Conservation (phyloP, 2,113 vertebrate species). For the Nycticebus coucang region DNA sequence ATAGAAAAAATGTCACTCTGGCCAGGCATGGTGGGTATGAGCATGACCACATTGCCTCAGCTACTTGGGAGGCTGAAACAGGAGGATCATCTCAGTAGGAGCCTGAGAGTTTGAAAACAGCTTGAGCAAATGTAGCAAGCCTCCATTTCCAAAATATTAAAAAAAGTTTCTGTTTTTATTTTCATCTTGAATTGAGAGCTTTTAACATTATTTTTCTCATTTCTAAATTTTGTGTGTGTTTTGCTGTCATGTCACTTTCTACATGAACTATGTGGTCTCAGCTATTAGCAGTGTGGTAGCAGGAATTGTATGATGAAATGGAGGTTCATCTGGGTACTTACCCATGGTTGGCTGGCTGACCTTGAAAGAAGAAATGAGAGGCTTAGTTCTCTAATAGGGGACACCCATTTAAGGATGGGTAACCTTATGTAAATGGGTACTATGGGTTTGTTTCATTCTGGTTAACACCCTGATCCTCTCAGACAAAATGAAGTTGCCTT, state of each 20-base stretch:
- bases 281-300: background rate
- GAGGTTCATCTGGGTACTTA: background rate
- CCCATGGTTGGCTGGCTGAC: background rate
- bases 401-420: background rate
- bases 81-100: no score
- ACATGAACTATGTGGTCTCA: background rate
- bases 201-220: background rate
- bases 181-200: background rate
- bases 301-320: background rate
- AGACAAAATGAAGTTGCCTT: background rate
- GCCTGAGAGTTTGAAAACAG: no score
- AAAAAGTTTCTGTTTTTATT: background rate
- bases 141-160: no score
- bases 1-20: background rate
- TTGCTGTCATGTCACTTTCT: background rate
- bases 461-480: background rate
- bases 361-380: background rate
- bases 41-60: no score
- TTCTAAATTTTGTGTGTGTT: conserved; percentile 23
- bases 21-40: no score
- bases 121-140: no score
- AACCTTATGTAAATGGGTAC: background rate
- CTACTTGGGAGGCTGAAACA: no score
- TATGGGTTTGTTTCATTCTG: background rate
- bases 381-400: background rate